Conservation (phyloP, 1,140 invertebrate species). For the Dufourea novaeangliae region DNA sequence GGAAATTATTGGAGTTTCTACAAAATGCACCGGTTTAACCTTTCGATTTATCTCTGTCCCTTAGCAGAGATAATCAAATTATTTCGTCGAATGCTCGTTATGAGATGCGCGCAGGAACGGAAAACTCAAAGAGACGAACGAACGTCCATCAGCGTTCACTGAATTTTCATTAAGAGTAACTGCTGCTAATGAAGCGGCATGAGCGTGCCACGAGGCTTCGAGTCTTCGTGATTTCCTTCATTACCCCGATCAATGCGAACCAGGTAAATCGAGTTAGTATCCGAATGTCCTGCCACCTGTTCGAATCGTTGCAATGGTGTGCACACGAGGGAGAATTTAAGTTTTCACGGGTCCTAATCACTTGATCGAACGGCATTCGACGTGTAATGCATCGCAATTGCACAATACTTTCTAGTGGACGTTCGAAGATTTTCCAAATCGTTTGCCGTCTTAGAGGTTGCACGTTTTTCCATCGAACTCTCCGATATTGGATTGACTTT, state of each 20-base stretch:
- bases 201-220: background rate
- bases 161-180: slow-evolving; percentile 27
- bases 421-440: too few species aligned
- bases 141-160: slow-evolving; percentile 6
- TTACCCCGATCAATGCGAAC: background rate
- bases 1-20: background rate
- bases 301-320: background rate
- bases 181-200: slow-evolving; percentile 4
- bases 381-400: background rate
- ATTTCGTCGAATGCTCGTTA: background rate
- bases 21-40: background rate
- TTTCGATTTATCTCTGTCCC: background rate
- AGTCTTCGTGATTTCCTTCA: slow-evolving; percentile 16
- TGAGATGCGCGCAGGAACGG: background rate
- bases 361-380: background rate
- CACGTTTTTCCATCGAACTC: too few species aligned
- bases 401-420: background rate
- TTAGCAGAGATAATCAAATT: background rate
- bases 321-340: background rate
- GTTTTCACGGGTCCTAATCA: background rate
- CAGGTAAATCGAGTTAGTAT: background rate
- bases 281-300: slow-evolving; percentile 2
- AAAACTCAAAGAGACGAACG: background rate
- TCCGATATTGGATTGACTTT: too few species aligned
- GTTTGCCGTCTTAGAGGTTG: too few species aligned